Evolutionary conservation across 2,113 vertebrate genomes (phyloP).

Genomic region (Python bivittatus): DNA sequence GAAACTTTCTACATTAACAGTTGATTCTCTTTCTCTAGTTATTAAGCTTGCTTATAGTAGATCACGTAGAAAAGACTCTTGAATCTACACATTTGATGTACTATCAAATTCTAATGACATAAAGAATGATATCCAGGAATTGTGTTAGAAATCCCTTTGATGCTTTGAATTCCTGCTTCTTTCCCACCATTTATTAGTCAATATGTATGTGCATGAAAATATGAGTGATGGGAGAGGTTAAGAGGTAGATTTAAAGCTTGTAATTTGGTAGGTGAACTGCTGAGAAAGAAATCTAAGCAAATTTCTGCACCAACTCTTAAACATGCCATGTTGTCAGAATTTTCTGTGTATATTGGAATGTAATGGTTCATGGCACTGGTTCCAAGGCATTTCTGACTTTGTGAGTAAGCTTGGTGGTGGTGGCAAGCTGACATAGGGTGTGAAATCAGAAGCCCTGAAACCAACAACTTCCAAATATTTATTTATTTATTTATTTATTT

Average conservation of each 20-base stretch:
- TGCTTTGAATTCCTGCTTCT: not conserved
- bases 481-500: too few relatives aligned
- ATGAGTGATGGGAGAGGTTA: not conserved
- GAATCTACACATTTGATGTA: not conserved
- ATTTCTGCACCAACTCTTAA: not conserved
- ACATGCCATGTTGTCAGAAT: not conserved
- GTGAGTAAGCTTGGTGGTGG: not conserved
- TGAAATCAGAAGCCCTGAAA: not conserved
- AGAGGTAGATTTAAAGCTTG: not conserved
- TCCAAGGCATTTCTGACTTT: not conserved
- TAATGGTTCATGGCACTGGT: not conserved
- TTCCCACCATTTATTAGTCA: not conserved
- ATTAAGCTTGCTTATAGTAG: not conserved
- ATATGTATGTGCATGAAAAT: not conserved
- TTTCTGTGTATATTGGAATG: not conserved
- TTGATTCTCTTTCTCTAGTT: not conserved
- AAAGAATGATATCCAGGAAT: not conserved
- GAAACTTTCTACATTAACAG: not conserved
- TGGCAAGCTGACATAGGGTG: not conserved
- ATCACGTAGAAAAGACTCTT: not conserved
- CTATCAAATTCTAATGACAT: not conserved
- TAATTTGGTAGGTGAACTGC: not conserved
- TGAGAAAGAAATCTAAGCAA: not conserved
- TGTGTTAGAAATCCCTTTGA: not conserved
- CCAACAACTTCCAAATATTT: too few relatives aligned